These are phyloP conservation scores for Laothoe populi DNA, from an alignment of 2,888 invertebrate species.

Conservation along the genomic window DNA sequence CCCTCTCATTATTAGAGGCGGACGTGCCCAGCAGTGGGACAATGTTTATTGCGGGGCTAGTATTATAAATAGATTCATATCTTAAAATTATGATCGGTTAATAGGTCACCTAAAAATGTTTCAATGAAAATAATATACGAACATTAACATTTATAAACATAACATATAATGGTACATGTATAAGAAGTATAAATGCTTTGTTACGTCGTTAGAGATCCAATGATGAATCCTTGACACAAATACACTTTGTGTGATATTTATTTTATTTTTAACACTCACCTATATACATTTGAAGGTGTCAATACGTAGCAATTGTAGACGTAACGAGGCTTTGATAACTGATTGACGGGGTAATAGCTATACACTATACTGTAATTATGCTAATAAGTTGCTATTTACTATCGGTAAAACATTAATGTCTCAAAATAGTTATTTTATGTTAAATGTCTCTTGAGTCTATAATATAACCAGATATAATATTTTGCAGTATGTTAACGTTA, in stretches of 20 bases:
- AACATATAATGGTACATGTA: background rate
- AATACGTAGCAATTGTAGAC: constrained; percentile 28
- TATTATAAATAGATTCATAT: too few species aligned
- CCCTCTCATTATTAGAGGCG: too few species aligned
- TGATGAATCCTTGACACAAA: constrained; percentile 44
- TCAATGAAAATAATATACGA: too few species aligned
- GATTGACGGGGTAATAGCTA: constrained; percentile 11
- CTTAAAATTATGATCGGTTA: too few species aligned
- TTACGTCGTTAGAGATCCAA: constrained; percentile 20
- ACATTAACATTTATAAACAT: background rate
- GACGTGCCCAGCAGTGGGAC: too few species aligned
- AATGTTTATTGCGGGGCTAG: too few species aligned
- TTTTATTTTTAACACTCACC: constrained; percentile 37
- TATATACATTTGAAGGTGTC: constrained; percentile 32
- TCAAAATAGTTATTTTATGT: background rate
- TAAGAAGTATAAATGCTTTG: constrained; percentile 13
- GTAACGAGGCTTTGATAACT: constrained; percentile 17
- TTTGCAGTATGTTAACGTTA: too few species aligned
- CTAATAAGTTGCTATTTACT: background rate
- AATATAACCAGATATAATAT: too few species aligned
- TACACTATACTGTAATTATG: background rate
- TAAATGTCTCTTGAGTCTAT: too few species aligned
- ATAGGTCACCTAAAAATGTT: too few species aligned
- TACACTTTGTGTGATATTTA: constrained; percentile 40
- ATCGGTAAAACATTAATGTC: background rate